These are phyloP conservation scores for Loriculus beryllinus DNA, from an alignment of 2,797 vertebrate species.

Conservation along the genomic window DNA sequence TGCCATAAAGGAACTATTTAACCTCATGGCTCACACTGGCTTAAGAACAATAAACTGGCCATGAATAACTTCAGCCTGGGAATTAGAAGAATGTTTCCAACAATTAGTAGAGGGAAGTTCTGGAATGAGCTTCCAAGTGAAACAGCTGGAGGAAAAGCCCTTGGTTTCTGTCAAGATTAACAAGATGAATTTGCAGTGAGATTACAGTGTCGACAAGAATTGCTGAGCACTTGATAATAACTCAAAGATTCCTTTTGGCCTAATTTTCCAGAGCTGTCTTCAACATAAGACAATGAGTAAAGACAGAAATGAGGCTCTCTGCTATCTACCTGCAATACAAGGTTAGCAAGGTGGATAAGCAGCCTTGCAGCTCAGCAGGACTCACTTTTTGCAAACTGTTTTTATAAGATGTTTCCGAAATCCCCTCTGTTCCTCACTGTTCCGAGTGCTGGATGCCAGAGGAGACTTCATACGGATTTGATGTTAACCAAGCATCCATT, in stretches of 20 bases:
- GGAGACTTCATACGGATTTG: neutral
- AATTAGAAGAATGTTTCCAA: constrained; percentile 46
- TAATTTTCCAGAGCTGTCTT: neutral
- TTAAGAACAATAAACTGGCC: constrained; percentile 17
- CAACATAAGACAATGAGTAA: neutral
- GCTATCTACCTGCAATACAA: neutral
- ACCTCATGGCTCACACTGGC: neutral
- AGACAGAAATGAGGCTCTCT: neutral
- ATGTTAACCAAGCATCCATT: neutral
- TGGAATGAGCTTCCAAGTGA: constrained; percentile 4
- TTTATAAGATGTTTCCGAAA: neutral
- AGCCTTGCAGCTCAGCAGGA: neutral
- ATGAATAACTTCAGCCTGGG: constrained; percentile 23
- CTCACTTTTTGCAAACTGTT: neutral
- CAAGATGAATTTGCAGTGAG: neutral
- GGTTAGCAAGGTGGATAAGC: neutral
- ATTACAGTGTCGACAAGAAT: neutral
- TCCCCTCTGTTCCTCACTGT: neutral
- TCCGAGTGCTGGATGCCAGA: neutral
- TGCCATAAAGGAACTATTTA: neutral
- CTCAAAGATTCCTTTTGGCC: neutral
- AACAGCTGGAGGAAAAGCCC: constrained; percentile 4
- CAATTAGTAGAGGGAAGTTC: neutral
- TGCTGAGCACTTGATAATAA: neutral
- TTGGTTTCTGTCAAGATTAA: neutral